phyloP scores from a whole-genome alignment of 2,113 vertebrate genomes.

The Saimiri boliviensis region DNA sequence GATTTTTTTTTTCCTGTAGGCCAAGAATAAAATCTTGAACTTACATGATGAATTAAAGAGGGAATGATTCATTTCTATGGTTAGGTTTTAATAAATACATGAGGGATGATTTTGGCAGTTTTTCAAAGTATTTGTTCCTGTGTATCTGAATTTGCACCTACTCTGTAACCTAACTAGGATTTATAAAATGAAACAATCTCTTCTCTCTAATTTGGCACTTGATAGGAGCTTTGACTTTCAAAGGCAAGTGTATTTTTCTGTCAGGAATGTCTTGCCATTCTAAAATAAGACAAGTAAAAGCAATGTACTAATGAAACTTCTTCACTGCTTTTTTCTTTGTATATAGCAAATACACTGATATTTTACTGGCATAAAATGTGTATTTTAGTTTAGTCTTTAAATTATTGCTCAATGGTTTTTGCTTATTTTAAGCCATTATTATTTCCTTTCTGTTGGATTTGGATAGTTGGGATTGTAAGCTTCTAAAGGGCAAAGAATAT shows the following conservation, averaged over 20 bases:
- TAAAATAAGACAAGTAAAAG: conserved; percentile 40
- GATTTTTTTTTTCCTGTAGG: not conserved
- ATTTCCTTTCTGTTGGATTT: conserved; percentile 44
- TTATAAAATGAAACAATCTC: conserved; percentile 45
- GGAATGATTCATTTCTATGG: conserved; percentile 62
- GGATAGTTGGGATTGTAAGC: conserved; percentile 13
- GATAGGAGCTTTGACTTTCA: not conserved
- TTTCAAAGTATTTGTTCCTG: not conserved
- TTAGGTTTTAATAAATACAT: conserved; percentile 44
- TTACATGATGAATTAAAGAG: not conserved
- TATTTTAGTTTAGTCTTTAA: conserved; percentile 45
- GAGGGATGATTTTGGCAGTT: not conserved
- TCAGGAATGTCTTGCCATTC: not conserved
- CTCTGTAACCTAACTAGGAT: conserved; percentile 24
- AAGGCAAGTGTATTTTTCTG: conserved; percentile 1
- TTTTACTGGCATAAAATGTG: not conserved
- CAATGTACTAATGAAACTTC: not conserved
- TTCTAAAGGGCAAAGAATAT: not conserved
- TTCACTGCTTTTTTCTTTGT: conserved; percentile 10
- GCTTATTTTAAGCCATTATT: not conserved
- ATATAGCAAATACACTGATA: not conserved
- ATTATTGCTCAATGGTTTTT: not conserved
- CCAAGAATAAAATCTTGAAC: conserved; percentile 27
- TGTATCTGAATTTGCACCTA: not conserved
- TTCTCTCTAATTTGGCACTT: conserved; percentile 18